Evolutionary conservation across 2,888 invertebrate species (phyloP).

Genomic region (Entomobrya proxima): DNA sequence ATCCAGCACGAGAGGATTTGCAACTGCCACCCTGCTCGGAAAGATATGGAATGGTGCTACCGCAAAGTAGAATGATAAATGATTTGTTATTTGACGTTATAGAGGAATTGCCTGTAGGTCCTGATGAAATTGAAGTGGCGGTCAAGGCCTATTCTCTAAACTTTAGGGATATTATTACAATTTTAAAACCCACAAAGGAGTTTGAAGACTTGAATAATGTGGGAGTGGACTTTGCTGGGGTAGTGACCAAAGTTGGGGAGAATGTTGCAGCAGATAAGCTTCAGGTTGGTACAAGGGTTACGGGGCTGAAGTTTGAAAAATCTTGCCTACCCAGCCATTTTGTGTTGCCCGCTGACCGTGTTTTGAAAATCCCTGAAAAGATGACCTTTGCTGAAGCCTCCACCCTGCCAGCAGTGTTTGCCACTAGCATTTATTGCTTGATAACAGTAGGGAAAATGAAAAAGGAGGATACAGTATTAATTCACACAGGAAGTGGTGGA

Average conservation of each 20-base stretch:
- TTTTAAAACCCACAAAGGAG: background rate
- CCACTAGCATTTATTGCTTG: too few species aligned
- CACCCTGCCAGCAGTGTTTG: too few species aligned
- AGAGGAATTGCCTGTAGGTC: background rate
- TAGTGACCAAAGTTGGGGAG: conserved; percentile 6
- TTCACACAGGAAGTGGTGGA: too few species aligned
- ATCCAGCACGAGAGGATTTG: background rate
- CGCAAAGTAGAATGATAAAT: background rate
- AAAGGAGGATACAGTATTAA: too few species aligned
- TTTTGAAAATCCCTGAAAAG: too few species aligned
- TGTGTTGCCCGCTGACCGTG: too few species aligned
- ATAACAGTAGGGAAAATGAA: too few species aligned
- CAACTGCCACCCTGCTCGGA: background rate
- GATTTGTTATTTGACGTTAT: background rate
- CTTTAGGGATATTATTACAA: background rate
- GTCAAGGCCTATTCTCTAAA: background rate
- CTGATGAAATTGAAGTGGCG: background rate
- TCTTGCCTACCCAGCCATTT: too few species aligned
- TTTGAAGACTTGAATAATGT: background rate
- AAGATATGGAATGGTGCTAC: background rate
- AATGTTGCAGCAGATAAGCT: background rate
- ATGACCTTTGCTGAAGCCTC: too few species aligned
- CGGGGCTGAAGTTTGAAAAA: too few species aligned
- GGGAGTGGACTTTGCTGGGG: too few species aligned
- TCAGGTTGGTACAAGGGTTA: too few species aligned